Conservation (phyloP, 2,797 vertebrate genomes). For the Poecilia velifera region DNA sequence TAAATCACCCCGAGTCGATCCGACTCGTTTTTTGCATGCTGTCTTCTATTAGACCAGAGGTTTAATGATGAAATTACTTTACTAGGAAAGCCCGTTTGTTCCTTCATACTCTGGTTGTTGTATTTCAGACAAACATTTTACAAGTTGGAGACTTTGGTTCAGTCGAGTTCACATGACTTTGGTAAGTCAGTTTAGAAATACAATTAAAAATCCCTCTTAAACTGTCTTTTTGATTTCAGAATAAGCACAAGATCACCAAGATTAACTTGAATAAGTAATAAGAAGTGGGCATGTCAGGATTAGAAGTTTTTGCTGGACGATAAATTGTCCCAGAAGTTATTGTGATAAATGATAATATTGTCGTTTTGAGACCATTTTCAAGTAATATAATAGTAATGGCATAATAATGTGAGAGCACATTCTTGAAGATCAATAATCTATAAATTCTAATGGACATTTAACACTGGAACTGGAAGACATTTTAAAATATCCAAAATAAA, state of each 20-base stretch:
- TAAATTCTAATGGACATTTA: too few species aligned
- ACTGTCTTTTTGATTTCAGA: conserved; percentile 1
- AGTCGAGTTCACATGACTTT: conserved; percentile 88
- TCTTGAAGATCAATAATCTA: too few species aligned
- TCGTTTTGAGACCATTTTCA: too few species aligned
- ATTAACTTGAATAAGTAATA: background rate
- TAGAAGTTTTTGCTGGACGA: too few species aligned
- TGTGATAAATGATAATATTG: too few species aligned
- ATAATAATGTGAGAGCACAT: too few species aligned
- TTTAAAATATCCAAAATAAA: too few species aligned
- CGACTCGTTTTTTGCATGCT: background rate
- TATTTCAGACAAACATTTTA: conserved; percentile 88
- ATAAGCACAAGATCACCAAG: background rate
- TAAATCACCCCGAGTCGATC: background rate
- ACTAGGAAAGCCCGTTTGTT: background rate
- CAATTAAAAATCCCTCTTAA: background rate
- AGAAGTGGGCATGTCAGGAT: too few species aligned
- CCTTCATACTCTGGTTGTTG: conserved; percentile 5
- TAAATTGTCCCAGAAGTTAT: too few species aligned
- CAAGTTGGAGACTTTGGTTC: conserved; percentile 86
- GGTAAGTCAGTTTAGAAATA: conserved; percentile 82
- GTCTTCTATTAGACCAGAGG: background rate
- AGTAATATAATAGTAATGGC: too few species aligned
- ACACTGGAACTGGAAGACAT: too few species aligned
- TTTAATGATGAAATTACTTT: background rate